phyloP scores from a whole-genome alignment of 2,888 invertebrate species.

The Lepidocyrtoides sp. region DNA sequence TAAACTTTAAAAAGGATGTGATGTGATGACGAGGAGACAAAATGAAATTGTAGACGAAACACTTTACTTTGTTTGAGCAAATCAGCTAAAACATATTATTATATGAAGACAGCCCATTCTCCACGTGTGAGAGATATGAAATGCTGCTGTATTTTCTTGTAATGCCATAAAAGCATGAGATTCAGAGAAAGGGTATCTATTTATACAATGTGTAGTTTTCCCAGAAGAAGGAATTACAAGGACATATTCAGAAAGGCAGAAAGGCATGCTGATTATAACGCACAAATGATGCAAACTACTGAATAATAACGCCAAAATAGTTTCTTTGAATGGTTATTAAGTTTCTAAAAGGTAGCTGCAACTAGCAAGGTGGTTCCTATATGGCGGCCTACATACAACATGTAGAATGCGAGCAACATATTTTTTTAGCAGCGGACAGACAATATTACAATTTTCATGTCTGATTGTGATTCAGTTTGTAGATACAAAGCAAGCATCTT shows the following conservation, averaged over 20 bases:
- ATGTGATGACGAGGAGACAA: conserved; percentile 56
- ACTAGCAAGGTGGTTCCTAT: no score
- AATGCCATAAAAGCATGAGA: conserved; percentile 10
- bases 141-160: conserved; percentile 1
- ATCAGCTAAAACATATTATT: conserved; percentile 73
- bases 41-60: conserved; percentile 78
- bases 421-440: neutral
- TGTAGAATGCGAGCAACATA: no score
- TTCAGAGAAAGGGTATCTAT: neutral
- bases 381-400: no score
- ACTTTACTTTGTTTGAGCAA: conserved; percentile 72
- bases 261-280: neutral
- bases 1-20: conserved; percentile 68
- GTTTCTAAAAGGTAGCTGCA: neutral
- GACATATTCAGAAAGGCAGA: neutral
- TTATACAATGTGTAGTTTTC: neutral
- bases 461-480: conserved; percentile 7
- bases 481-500: neutral
- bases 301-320: neutral
- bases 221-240: neutral
- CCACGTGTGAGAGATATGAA: neutral
- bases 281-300: conserved; percentile 4
- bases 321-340: neutral
- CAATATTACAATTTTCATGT: conserved; percentile 5
- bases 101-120: conserved; percentile 22